These are phyloP conservation scores for Drosophila lini DNA, from an alignment of 1,140 invertebrate species.

Conservation along the genomic window DNA sequence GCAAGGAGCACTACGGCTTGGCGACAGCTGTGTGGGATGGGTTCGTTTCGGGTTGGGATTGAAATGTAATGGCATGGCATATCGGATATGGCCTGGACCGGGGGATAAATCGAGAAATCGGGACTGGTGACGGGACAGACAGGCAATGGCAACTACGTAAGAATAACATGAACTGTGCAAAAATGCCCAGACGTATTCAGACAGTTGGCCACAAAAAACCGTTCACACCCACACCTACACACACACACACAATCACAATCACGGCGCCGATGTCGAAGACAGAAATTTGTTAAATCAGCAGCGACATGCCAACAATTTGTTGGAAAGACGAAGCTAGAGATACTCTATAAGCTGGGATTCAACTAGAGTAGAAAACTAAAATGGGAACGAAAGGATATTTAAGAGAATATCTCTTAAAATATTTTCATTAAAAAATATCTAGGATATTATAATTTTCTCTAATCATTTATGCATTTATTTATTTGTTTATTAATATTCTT, in stretches of 20 bases:
- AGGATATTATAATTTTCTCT: too few species aligned
- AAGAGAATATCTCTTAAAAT: too few species aligned
- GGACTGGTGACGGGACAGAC: slow-evolving; percentile 58
- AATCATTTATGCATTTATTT: too few species aligned
- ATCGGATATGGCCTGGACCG: slow-evolving; percentile 21
- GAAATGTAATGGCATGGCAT: slow-evolving; percentile 7
- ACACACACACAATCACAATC: slow-evolving; percentile 45
- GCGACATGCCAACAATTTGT: slow-evolving; percentile 21
- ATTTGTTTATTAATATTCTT: too few species aligned
- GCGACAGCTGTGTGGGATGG: slow-evolving; percentile 30
- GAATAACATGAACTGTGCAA: slow-evolving; percentile 76
- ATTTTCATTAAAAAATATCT: too few species aligned
- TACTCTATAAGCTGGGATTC: neutral
- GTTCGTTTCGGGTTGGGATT: neutral
- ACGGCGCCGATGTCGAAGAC: slow-evolving; percentile 67
- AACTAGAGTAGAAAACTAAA: too few species aligned
- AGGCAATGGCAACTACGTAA: slow-evolving; percentile 73
- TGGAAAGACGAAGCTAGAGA: neutral
- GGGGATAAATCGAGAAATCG: slow-evolving; percentile 17
- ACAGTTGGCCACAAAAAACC: slow-evolving; percentile 49
- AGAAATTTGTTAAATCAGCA: slow-evolving; percentile 81
- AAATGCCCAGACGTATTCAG: slow-evolving; percentile 60
- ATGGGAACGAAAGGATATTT: too few species aligned
- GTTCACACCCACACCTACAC: slow-evolving; percentile 31
- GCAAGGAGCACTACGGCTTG: slow-evolving; percentile 1